Conservation (phyloP, 2,888 invertebrate genomes). For the Dinocampus coccinellae region DNA sequence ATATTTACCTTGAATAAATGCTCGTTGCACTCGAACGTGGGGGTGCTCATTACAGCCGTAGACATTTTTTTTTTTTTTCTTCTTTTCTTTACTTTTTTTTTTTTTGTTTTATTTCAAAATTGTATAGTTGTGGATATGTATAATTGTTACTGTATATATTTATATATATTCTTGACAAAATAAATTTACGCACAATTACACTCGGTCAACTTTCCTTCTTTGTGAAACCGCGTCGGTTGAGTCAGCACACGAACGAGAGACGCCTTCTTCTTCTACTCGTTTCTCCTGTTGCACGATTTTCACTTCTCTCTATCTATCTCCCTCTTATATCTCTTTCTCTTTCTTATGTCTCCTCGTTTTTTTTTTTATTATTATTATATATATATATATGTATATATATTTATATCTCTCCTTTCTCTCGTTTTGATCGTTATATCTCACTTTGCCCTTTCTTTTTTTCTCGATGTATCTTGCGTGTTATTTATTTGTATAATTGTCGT, state of each 20-base stretch:
- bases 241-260: neutral
- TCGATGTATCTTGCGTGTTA: neutral
- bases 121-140: neutral
- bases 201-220: conserved; percentile 37
- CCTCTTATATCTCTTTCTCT: too few species aligned
- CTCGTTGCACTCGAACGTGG: conserved; percentile 83
- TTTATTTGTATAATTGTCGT: neutral
- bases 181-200: conserved; percentile 37
- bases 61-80: conserved; percentile 73
- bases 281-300: conserved; percentile 10
- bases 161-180: neutral
- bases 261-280: conserved; percentile 22
- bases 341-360: neutral
- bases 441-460: neutral
- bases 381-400: too few species aligned
- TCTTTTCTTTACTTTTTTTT: too few species aligned
- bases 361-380: too few species aligned
- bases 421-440: neutral
- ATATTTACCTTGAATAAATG: conserved; percentile 78
- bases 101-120: neutral
- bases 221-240: conserved; percentile 27
- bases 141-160: neutral
- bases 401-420: neutral
- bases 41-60: conserved; percentile 82
- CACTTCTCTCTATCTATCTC: conserved; percentile 12